Conservation (phyloP, 2,113 vertebrate species). For the Cyprinodon brontotheroides region DNA sequence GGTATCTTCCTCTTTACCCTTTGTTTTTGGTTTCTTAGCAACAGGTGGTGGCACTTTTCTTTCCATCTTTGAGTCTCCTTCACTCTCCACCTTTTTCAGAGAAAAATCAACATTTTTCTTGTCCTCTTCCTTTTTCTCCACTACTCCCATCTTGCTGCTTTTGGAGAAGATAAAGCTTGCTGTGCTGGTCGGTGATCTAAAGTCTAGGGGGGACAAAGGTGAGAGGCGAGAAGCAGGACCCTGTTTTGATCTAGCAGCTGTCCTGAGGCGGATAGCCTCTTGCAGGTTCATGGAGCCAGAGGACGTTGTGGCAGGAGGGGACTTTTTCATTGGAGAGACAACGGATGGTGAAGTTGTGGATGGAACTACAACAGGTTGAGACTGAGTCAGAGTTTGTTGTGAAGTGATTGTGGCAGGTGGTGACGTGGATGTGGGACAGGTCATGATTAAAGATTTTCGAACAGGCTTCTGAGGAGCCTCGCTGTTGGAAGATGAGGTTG, state of each 20-base stretch:
- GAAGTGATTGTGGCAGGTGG: slow-evolving; percentile 22
- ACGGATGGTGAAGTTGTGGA: slow-evolving; percentile 24
- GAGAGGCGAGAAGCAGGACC: slow-evolving; percentile 55
- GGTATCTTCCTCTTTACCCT: slow-evolving; percentile 53
- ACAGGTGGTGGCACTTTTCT: slow-evolving; percentile 89
- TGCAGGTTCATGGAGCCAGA: slow-evolving; percentile 83
- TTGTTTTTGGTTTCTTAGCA: slow-evolving; percentile 86
- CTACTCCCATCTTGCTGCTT: slow-evolving; percentile 84
- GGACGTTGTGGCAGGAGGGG: slow-evolving; percentile 57
- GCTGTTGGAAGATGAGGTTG: slow-evolving; percentile 25
- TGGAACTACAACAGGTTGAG: slow-evolving; percentile 30
- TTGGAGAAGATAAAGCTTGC: slow-evolving; percentile 97
- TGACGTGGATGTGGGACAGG: slow-evolving; percentile 29
- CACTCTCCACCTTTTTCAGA: slow-evolving; percentile 73
- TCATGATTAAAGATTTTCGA: slow-evolving; percentile 79
- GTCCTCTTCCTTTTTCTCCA: slow-evolving; percentile 78
- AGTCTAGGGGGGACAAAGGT: slow-evolving; percentile 60
- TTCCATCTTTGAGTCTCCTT: slow-evolving; percentile 69
- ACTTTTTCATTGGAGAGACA: slow-evolving; percentile 69
- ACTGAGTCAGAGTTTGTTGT: slow-evolving; percentile 24
- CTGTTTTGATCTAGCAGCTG: slow-evolving; percentile 77
- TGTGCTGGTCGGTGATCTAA: slow-evolving; percentile 84
- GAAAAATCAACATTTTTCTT: slow-evolving; percentile 78
- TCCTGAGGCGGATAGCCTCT: slow-evolving; percentile 85
- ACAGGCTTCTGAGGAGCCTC: slow-evolving; percentile 87